phyloP scores from a whole-genome alignment of 2,113 vertebrate species.

The Bubalus kerabau region DNA sequence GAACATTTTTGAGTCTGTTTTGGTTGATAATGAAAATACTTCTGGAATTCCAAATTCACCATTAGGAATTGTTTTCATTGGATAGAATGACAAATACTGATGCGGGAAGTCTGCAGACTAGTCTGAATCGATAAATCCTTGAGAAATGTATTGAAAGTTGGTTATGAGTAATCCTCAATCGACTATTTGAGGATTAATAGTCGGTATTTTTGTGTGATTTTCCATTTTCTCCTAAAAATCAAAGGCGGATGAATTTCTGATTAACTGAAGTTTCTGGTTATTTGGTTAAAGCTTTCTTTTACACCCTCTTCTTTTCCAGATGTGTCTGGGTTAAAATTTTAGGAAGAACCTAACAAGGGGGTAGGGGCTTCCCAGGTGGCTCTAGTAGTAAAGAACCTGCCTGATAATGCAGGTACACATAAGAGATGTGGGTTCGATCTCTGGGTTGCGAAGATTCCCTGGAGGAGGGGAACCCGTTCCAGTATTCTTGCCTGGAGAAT shows the following conservation, averaged over 20 bases:
- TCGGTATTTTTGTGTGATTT: neutral
- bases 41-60: neutral
- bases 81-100: neutral
- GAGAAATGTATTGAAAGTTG: neutral
- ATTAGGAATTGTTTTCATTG: slow-evolving; percentile 2
- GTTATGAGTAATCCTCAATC: neutral
- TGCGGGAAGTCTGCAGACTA: neutral
- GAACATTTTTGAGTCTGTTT: neutral
- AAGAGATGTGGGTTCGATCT: neutral
- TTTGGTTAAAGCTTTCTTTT: neutral
- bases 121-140: neutral
- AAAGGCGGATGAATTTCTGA: neutral
- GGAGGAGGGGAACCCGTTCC: neutral
- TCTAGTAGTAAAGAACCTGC: neutral
- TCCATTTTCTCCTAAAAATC: neutral
- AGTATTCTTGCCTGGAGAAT: neutral
- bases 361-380: neutral
- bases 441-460: neutral
- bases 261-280: neutral
- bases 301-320: neutral
- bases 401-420: neutral
- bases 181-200: neutral
- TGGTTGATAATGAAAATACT: slow-evolving; percentile 1
- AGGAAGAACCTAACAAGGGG: neutral
- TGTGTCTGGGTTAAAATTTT: neutral